These are phyloP conservation scores for Crocidura indochinensis DNA, from an alignment of 2,797 vertebrate species.

Conservation along the genomic window DNA sequence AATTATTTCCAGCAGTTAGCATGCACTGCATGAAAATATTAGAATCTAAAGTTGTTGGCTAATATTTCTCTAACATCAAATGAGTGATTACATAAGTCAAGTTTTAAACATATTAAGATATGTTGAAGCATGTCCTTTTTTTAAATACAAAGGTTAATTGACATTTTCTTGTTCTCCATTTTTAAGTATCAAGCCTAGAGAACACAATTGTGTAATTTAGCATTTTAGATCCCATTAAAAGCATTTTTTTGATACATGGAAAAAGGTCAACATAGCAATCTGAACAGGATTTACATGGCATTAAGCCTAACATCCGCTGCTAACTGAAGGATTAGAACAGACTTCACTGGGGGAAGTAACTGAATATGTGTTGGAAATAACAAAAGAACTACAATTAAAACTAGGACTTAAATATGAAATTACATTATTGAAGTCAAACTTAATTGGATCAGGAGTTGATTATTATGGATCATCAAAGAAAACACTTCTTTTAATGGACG, in stretches of 20 bases:
- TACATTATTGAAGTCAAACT: background rate
- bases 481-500: background rate
- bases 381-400: background rate
- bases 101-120: background rate
- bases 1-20: conserved; percentile 70
- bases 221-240: no score
- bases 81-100: conserved; percentile 48
- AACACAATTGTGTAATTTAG: background rate
- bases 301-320: no score
- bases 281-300: no score
- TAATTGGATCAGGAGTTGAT: background rate
- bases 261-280: no score
- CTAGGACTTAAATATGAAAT: background rate
- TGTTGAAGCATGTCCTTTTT: background rate
- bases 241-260: no score
- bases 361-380: no score
- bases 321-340: no score
- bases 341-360: no score
- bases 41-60: conserved; percentile 40
- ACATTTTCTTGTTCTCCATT: background rate
- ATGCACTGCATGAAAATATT: background rate
- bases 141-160: background rate
- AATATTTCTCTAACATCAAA: conserved; percentile 60
- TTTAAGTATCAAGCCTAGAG: background rate
- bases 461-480: background rate